These are phyloP conservation scores for Paralvinella palmiformis DNA, from an alignment of 1,140 invertebrate genomes.

Conservation along the genomic window DNA sequence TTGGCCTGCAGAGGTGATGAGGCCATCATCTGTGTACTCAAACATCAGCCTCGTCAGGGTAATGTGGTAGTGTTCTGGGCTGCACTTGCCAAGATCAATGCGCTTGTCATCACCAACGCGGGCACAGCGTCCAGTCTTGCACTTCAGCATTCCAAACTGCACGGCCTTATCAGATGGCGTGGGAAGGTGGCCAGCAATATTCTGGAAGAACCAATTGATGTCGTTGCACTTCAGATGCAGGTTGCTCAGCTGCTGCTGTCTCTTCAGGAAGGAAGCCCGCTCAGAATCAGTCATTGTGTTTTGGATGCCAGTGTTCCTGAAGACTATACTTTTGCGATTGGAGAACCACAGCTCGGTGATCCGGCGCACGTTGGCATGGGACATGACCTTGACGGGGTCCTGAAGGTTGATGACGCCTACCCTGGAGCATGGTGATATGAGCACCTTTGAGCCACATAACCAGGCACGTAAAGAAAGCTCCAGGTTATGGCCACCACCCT, in stretches of 20 bases:
- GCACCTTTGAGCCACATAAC: constrained; percentile 10
- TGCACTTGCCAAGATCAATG: constrained; percentile 16
- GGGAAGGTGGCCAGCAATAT: constrained; percentile 6
- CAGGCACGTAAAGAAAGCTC: constrained; percentile 19
- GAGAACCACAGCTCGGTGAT: constrained; percentile 17
- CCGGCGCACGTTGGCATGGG: constrained; percentile 12
- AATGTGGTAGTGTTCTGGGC: neutral
- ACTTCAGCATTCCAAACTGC: constrained; percentile 12
- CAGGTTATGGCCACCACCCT: constrained; percentile 17
- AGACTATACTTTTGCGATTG: constrained; percentile 1
- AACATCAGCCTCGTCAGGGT: constrained; percentile 4
- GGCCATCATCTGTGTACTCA: constrained; percentile 7
- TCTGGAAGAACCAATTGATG: constrained; percentile 8
- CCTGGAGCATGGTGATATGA: constrained; percentile 6
- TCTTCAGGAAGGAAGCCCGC: neutral
- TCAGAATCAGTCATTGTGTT: neutral
- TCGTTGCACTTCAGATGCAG: constrained; percentile 5
- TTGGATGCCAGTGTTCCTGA: neutral
- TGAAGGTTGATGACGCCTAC: constrained; percentile 17
- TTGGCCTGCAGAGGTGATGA: neutral
- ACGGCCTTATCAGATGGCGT: neutral
- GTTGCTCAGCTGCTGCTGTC: neutral
- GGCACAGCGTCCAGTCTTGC: constrained; percentile 6
- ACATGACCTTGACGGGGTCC: constrained; percentile 13
- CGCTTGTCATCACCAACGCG: neutral